Conservation (phyloP, 2,888 invertebrate genomes). For the Orthonychiurus folsomi region DNA sequence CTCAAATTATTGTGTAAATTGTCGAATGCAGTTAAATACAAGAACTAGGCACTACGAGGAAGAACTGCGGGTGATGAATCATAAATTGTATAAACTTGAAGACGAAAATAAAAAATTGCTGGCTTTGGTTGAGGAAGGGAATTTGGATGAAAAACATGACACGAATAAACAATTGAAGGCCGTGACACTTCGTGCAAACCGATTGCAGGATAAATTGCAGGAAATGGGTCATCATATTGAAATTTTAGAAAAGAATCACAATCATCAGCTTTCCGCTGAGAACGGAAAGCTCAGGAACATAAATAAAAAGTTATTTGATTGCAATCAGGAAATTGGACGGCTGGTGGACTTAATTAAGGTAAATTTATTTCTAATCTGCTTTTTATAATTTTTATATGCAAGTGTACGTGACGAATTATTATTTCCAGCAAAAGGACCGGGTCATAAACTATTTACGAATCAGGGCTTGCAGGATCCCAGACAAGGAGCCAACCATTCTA, state of each 20-base stretch:
- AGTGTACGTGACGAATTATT: no score
- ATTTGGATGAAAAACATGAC: constrained; percentile 28
- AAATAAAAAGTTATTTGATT: constrained; percentile 25
- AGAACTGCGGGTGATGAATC: constrained; percentile 22
- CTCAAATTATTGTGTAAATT: no score
- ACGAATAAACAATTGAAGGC: constrained; percentile 24
- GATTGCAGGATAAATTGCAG: not conserved
- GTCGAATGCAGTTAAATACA: not conserved
- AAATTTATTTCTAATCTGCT: no score
- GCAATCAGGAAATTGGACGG: constrained; percentile 23
- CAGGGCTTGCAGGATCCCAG: constrained; percentile 13
- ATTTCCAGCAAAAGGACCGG: constrained; percentile 26
- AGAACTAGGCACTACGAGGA: constrained; percentile 18
- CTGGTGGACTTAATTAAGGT: constrained; percentile 19
- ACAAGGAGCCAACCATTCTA: not conserved
- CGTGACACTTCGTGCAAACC: not conserved
- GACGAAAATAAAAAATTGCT: constrained; percentile 21
- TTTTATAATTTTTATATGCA: no score
- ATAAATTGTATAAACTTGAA: constrained; percentile 25
- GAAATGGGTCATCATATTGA: constrained; percentile 26
- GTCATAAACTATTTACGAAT: constrained; percentile 29
- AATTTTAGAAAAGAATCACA: constrained; percentile 31
- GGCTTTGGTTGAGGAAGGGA: constrained; percentile 26
- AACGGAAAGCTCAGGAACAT: constrained; percentile 21
- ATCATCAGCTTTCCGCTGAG: constrained; percentile 26